phyloP scores from a whole-genome alignment of 2,888 invertebrate species.

The Heterodera filipjevi region DNA sequence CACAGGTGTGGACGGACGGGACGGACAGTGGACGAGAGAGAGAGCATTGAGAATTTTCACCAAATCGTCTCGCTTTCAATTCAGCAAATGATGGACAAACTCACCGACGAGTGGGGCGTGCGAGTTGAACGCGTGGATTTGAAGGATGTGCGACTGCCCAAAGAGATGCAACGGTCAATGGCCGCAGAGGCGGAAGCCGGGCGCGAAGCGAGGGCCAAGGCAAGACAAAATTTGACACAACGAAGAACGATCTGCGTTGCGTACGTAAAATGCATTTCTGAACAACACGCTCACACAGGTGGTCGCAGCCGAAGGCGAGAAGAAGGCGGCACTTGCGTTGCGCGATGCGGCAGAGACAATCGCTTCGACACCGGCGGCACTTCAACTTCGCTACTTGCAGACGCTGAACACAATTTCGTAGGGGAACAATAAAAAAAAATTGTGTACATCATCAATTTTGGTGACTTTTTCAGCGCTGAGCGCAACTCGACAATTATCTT shows the following conservation, averaged over 20 bases:
- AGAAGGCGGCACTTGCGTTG: slow-evolving; percentile 81
- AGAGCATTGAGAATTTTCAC: neutral
- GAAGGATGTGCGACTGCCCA: slow-evolving; percentile 82
- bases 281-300: slow-evolving; percentile 71
- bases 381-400: slow-evolving; percentile 89
- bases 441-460: neutral
- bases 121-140: slow-evolving; percentile 50
- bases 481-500: slow-evolving; percentile 62
- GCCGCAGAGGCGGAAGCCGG: slow-evolving; percentile 93
- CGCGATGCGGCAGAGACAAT: slow-evolving; percentile 70
- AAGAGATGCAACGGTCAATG: slow-evolving; percentile 90
- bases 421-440: neutral
- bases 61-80: neutral
- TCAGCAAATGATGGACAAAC: slow-evolving; percentile 35
- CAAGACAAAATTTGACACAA: slow-evolving; percentile 64
- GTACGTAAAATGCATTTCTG: neutral
- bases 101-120: slow-evolving; percentile 45
- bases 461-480: slow-evolving; percentile 53
- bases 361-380: slow-evolving; percentile 87
- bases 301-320: slow-evolving; percentile 91
- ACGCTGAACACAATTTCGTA: slow-evolving; percentile 85
- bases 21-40: too few relatives aligned
- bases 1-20: slow-evolving; percentile 32
- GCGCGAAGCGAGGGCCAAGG: slow-evolving; percentile 76
- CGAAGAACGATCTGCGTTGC: neutral